Conservation (phyloP, 2,113 vertebrate species). For the Potamarius usumacintae region DNA sequence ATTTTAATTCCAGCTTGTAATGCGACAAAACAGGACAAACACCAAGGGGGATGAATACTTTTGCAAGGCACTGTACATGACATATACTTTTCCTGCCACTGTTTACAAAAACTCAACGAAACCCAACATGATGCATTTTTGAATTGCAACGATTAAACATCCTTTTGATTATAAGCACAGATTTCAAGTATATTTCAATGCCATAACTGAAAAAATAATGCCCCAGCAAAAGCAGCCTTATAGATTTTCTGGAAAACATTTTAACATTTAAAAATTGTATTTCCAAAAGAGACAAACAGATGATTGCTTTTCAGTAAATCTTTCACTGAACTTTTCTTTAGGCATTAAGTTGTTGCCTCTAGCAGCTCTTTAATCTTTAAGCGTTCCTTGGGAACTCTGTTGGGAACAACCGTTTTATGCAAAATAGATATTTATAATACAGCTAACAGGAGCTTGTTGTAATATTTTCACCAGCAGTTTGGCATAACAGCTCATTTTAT, state of each 20-base stretch:
- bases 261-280: neutral
- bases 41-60: no score
- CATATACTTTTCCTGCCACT: neutral
- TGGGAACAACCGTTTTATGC: conserved; percentile 12
- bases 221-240: neutral
- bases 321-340: neutral
- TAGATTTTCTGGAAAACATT: neutral
- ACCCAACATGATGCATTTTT: neutral
- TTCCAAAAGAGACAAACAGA: conserved; percentile 5
- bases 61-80: neutral
- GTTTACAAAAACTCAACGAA: neutral
- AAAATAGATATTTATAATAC: conserved; percentile 9
- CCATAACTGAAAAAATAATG: neutral
- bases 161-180: neutral
- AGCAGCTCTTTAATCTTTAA: neutral
- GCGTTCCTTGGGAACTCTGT: conserved; percentile 24
- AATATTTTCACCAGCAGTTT: neutral
- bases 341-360: neutral
- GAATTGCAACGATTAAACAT: no score
- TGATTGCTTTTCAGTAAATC: conserved; percentile 1
- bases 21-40: no score
- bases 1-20: no score
- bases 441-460: neutral
- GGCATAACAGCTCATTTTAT: neutral
- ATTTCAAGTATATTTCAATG: neutral